Evolutionary conservation across 2,113 vertebrate genomes (phyloP).

Genomic region (Phocoena sinus): DNA sequence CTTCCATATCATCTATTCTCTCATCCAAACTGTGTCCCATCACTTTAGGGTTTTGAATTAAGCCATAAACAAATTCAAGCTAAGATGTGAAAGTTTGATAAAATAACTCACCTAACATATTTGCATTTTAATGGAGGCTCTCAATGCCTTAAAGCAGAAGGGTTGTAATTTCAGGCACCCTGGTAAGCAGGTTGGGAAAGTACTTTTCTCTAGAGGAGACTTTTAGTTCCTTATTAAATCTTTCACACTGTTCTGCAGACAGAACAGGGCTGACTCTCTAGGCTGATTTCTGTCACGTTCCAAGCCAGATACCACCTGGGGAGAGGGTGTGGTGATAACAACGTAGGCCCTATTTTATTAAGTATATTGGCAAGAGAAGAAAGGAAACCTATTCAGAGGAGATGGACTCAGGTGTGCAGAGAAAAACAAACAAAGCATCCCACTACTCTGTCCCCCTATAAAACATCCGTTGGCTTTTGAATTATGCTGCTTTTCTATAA

Average conservation of each 20-base stretch:
- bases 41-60: constrained; percentile 38
- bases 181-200: constrained; percentile 69
- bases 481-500: constrained; percentile 32
- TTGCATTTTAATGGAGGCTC: constrained; percentile 72
- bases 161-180: constrained; percentile 70
- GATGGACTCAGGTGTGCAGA: constrained; percentile 58
- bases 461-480: not conserved
- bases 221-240: constrained; percentile 73
- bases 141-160: constrained; percentile 57
- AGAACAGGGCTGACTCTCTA: not conserved
- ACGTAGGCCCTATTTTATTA: not conserved
- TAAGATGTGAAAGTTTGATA: constrained; percentile 61
- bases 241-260: constrained; percentile 36
- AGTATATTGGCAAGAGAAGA: not conserved
- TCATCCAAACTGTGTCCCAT: not conserved
- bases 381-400: constrained; percentile 45
- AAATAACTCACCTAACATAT: constrained; percentile 60
- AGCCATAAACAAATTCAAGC: constrained; percentile 49
- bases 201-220: constrained; percentile 69
- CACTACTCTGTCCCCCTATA: not conserved
- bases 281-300: not conserved
- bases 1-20: not conserved
- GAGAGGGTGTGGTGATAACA: constrained; percentile 26
- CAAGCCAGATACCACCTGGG: constrained; percentile 23
- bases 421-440: constrained; percentile 49